Percentiles rank a stretch among this genome's conserved stretches.
These are phyloP conservation scores for Anguilla japonica DNA, from an alignment of 2,113 vertebrate species.

Conservation along the genomic window DNA sequence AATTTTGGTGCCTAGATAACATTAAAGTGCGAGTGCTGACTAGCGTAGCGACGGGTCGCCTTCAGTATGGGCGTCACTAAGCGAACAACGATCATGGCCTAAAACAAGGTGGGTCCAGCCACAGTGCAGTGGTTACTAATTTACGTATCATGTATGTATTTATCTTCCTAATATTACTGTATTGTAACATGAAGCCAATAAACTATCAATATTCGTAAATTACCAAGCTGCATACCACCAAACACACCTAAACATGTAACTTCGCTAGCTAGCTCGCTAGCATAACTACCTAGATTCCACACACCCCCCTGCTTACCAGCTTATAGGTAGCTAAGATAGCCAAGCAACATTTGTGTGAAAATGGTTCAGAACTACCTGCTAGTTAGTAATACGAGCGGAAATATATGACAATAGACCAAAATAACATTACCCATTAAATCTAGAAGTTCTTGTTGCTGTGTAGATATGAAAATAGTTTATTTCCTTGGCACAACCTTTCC, in stretches of 20 bases:
- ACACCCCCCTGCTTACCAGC: slow-evolving; percentile 15
- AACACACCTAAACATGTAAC: neutral
- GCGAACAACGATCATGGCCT: neutral
- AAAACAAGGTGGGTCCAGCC: neutral
- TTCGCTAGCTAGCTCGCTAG: neutral
- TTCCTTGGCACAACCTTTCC: slow-evolving; percentile 31
- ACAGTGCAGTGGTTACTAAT: neutral
- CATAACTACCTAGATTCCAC: neutral
- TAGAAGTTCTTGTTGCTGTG: slow-evolving; percentile 2
- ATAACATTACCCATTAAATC: slow-evolving; percentile 8
- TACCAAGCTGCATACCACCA: no score
- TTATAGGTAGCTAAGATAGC: neutral
- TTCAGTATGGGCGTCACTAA: neutral
- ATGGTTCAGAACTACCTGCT: neutral
- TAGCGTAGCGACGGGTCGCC: neutral
- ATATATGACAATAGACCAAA: neutral
- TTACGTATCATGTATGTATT: neutral
- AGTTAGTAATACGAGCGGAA: neutral
- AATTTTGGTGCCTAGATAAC: neutral
- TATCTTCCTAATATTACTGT: neutral
- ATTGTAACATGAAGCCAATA: no score
- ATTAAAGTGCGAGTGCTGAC: neutral
- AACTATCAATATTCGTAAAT: no score
- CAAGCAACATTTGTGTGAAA: neutral
- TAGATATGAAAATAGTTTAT: neutral